Base-by-base conservation (phyloP, 2,797 vertebrate genomes). In the Notoglanidium macrostoma region DNA sequence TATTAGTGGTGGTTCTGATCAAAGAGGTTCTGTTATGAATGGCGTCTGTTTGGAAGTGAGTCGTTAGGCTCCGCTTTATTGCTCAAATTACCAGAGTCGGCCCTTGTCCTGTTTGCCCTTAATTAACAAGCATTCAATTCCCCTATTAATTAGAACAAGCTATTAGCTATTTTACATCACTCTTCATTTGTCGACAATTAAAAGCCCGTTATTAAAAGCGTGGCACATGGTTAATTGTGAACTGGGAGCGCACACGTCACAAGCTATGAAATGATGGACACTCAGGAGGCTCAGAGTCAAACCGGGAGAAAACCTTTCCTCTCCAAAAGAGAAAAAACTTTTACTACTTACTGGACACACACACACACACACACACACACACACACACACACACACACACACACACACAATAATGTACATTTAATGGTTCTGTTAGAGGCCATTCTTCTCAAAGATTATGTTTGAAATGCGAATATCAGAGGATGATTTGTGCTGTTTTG, bases 51-150 rank as follows among this genome's bases (percentile, higher is more conserved):
- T 95, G 92, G 92, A 96, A 97, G 96, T 96, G 94, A 97, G 94
- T 94, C 95, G 95, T 95, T 96, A 96, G 95, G 95, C 94, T 95
- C 94, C 92, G 92, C 94, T 95, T 95, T 95, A 96, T 94, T 96
- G 95, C 95, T 94, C 92, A 94, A 96, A 96, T 96, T 95, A 96
- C 94, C 96, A 94, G 93, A 95, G 94, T 94, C 91, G 92, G 94
- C 96, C 95, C 96, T 96, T 95, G 96, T 97, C 96, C 95, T 95
- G 94, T 97, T 97, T 98, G 96, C 96, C 96, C 96, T 97, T 98
- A 98, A 98, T 98, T 98, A 99, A 96, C 95, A 96, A 93, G 93
- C 95, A 92, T 94, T 96, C 96, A 97, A 96, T 96, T 95, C 94
- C 93, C 95, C 95, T 95, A 97, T 97, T 98, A 98, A 98, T 98